Evolutionary conservation across 2,797 vertebrate species (phyloP).

Genomic region (Melanotaenia maccullochi): DNA sequence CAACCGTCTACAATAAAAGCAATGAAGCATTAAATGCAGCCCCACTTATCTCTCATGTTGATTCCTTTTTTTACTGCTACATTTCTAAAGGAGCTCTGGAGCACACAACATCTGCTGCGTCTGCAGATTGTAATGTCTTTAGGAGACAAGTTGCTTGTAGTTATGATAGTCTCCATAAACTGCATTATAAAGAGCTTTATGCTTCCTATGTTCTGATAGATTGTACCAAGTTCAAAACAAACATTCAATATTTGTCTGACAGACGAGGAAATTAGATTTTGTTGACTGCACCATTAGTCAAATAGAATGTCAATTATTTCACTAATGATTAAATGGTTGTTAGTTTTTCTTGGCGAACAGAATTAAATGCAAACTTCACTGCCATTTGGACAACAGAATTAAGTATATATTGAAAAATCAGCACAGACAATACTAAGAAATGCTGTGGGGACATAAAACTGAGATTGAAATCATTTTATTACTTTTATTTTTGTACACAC

Average conservation of each 20-base stretch:
- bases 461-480: not conserved
- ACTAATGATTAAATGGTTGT: not conserved
- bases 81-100: slow-evolving; percentile 41
- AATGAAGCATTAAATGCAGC: slow-evolving; percentile 56
- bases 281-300: not conserved
- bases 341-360: not conserved
- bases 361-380: too few species aligned
- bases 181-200: not conserved
- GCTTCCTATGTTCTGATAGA: slow-evolving; percentile 19
- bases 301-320: not conserved
- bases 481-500: not conserved
- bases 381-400: too few species aligned
- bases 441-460: not conserved
- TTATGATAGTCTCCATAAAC: slow-evolving; percentile 21
- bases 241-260: slow-evolving; percentile 5
- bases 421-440: too few species aligned
- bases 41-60: slow-evolving; percentile 46
- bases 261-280: not conserved
- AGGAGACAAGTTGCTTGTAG: slow-evolving; percentile 28
- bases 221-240: slow-evolving; percentile 9
- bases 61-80: slow-evolving; percentile 43
- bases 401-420: too few species aligned
- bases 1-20: slow-evolving; percentile 62
- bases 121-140: slow-evolving; percentile 25
- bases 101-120: slow-evolving; percentile 19